Conservation (phyloP, 2,888 invertebrate species). For the Syrphus vitripennis region DNA sequence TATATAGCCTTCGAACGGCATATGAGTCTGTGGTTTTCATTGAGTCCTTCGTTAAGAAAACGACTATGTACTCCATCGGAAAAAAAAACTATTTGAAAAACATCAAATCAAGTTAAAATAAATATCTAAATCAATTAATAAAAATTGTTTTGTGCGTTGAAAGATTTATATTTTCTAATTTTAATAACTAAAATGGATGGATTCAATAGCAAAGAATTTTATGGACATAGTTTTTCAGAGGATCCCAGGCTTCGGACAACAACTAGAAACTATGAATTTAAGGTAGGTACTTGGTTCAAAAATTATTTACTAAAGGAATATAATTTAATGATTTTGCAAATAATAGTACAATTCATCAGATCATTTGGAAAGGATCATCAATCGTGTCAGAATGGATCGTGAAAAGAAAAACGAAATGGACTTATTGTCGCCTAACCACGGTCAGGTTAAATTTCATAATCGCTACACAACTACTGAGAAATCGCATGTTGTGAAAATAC, state of each 20-base stretch:
- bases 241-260: constrained; percentile 73
- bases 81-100: neutral
- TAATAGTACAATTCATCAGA: constrained; percentile 45
- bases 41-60: neutral
- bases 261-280: constrained; percentile 74
- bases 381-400: constrained; percentile 34
- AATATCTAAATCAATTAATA: neutral
- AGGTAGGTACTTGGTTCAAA: constrained; percentile 65
- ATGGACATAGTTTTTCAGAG: constrained; percentile 72
- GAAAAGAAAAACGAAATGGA: constrained; percentile 8
- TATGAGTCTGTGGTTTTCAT: neutral
- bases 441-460: neutral
- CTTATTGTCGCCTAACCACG: neutral
- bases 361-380: constrained; percentile 39
- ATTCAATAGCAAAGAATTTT: constrained; percentile 72
- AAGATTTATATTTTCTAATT: constrained; percentile 7
- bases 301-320: neutral
- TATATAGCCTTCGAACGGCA: neutral
- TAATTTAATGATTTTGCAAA: neutral
- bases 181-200: constrained; percentile 67
- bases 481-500: neutral
- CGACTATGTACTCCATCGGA: neutral
- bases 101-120: neutral
- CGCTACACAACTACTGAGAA: neutral
- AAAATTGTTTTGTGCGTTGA: constrained; percentile 36